Evolutionary conservation across 2,888 invertebrate species (phyloP).

Genomic region (Eumerus sabulonum): DNA sequence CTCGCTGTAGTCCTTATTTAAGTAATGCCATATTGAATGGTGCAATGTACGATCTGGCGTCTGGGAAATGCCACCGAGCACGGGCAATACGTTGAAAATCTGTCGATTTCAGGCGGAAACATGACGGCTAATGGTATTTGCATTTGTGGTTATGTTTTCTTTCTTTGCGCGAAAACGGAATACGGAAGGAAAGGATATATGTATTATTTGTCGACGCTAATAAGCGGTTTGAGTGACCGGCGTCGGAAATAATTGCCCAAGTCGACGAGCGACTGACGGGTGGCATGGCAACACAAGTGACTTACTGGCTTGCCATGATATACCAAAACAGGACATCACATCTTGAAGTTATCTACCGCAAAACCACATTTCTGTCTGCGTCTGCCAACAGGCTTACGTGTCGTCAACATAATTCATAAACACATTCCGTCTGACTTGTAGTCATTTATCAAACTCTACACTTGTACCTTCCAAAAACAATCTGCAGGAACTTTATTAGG

Average conservation of each 20-base stretch:
- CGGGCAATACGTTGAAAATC: constrained; percentile 19
- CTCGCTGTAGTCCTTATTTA: constrained; percentile 43
- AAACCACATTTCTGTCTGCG: no score
- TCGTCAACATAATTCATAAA: background rate
- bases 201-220: constrained; percentile 47
- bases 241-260: constrained; percentile 22
- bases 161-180: constrained; percentile 15
- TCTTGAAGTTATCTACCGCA: no score
- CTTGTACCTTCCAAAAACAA: background rate
- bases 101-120: constrained; percentile 60
- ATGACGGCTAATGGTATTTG: constrained; percentile 59
- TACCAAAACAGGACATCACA: no score
- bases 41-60: constrained; percentile 58
- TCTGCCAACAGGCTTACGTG: background rate
- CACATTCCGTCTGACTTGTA: background rate
- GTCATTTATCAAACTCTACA: background rate
- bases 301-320: no score
- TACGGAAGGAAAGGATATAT: constrained; percentile 44
- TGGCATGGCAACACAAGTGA: no score
- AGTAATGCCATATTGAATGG: constrained; percentile 65
- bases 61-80: constrained; percentile 1
- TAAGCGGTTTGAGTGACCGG: constrained; percentile 48
- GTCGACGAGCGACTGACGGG: no score
- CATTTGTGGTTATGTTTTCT: constrained; percentile 39
- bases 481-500: constrained; percentile 42